Conservation (phyloP, 2,113 vertebrate genomes). For the Pelvicachromis taeniatus region DNA sequence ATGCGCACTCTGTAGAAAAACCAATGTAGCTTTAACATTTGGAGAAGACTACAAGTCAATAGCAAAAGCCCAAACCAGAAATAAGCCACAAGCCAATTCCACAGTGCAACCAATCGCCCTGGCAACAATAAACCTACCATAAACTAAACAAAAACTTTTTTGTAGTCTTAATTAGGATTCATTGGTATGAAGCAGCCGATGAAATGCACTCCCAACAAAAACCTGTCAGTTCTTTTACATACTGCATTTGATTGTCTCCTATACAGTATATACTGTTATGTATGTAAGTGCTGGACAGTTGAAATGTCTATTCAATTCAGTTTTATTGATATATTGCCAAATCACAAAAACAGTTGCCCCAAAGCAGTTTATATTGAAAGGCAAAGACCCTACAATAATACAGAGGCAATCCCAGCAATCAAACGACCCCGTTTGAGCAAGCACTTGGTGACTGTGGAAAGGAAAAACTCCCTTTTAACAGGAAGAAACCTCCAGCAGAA, state of each 20-base stretch:
- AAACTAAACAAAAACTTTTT: not conserved
- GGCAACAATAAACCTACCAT: not conserved
- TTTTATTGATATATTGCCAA: not conserved
- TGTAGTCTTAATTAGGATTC: not conserved
- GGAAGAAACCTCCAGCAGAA: not conserved
- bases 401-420: not conserved
- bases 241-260: not conserved
- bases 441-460: not conserved
- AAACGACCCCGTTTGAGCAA: not conserved
- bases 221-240: not conserved
- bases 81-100: not conserved
- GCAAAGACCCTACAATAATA: not conserved
- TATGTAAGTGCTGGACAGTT: not conserved
- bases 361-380: not conserved
- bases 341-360: not conserved
- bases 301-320: not conserved
- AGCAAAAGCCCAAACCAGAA: not conserved
- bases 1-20: not conserved
- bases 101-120: not conserved
- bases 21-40: not conserved
- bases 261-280: not conserved
- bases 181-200: not conserved
- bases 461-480: not conserved
- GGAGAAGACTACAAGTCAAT: slow-evolving; percentile 4
- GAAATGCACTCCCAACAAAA: not conserved